These are phyloP conservation scores for Phrynosoma platyrhinos DNA, from an alignment of 2,113 vertebrate species.

Conservation along the genomic window DNA sequence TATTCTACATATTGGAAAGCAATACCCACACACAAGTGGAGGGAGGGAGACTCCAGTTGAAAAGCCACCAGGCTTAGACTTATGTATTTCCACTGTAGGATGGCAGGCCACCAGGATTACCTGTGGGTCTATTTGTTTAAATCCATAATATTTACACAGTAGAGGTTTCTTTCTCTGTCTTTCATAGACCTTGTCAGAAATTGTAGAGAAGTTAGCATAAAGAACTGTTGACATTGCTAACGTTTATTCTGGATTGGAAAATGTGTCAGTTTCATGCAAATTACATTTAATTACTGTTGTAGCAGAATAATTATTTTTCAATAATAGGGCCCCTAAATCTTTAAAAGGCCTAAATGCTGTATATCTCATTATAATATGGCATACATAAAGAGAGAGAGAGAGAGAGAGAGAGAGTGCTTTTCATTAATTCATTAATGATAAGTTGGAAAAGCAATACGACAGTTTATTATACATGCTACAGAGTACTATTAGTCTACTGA, in stretches of 20 bases:
- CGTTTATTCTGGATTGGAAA: slow-evolving; percentile 73
- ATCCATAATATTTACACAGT: not conserved
- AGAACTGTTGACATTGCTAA: slow-evolving; percentile 68
- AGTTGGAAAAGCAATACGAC: slow-evolving; percentile 68
- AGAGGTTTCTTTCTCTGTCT: not conserved
- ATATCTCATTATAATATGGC: slow-evolving; percentile 68
- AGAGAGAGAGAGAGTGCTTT: slow-evolving; percentile 62
- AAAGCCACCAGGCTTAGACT: not conserved
- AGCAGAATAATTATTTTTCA: slow-evolving; percentile 76
- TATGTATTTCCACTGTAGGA: not conserved
- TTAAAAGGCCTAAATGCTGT: slow-evolving; percentile 72
- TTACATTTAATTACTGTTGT: slow-evolving; percentile 71
- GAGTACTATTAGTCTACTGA: slow-evolving; percentile 63
- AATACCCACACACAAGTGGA: not conserved
- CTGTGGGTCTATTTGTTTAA: slow-evolving; percentile 7
- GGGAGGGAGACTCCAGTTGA: not conserved
- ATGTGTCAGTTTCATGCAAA: slow-evolving; percentile 64
- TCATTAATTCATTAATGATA: slow-evolving; percentile 71
- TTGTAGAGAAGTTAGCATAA: slow-evolving; percentile 49
- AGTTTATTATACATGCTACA: slow-evolving; percentile 67
- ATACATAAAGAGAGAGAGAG: slow-evolving; percentile 49
- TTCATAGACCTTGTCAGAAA: slow-evolving; percentile 10
- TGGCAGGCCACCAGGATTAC: not conserved
- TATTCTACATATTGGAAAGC: not conserved
- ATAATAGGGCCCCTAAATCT: slow-evolving; percentile 70